A percentile compares a stretch with the other conserved stretches of the same genome.
phyloP scores from a whole-genome alignment of 2,888 invertebrate species.

The Synergus umbraculus region DNA sequence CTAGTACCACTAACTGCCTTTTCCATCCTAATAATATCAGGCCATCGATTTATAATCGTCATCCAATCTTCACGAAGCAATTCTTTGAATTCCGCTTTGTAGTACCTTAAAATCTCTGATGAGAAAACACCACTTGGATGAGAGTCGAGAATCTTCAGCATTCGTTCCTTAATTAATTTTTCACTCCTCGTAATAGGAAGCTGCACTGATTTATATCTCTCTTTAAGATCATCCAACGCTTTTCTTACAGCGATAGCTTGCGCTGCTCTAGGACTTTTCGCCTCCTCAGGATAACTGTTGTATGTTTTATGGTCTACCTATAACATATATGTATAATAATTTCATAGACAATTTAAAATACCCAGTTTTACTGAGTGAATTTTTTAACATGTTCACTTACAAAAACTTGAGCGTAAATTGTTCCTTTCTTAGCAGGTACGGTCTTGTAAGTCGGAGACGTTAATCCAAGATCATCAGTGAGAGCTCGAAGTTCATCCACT shows the following conservation, averaged over 20 bases:
- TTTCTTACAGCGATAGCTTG: conserved; percentile 74
- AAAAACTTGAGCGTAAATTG: not conserved
- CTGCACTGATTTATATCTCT: conserved; percentile 66
- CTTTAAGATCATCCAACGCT: conserved; percentile 73
- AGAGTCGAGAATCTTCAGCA: conserved; percentile 76
- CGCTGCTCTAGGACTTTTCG: conserved; percentile 72
- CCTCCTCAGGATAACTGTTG: conserved; percentile 78
- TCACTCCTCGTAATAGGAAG: conserved; percentile 62
- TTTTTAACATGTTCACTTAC: not conserved
- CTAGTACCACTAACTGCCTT: conserved; percentile 79
- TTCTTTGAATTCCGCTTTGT: conserved; percentile 82
- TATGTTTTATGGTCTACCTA: conserved; percentile 73
- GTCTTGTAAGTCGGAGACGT: not conserved
- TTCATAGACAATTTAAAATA: not conserved
- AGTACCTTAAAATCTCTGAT: conserved; percentile 77
- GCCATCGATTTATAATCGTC: conserved; percentile 80
- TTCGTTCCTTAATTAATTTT: conserved; percentile 68
- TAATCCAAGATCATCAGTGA: not conserved
- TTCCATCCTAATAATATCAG: conserved; percentile 79
- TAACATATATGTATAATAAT: no score
- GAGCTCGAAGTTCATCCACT: not conserved
- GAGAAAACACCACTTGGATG: conserved; percentile 78
- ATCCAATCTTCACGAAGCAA: conserved; percentile 86
- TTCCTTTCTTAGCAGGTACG: not conserved
- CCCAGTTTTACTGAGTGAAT: no score